Conservation (phyloP, 2,888 invertebrate genomes). For the Spilarctia lutea region DNA sequence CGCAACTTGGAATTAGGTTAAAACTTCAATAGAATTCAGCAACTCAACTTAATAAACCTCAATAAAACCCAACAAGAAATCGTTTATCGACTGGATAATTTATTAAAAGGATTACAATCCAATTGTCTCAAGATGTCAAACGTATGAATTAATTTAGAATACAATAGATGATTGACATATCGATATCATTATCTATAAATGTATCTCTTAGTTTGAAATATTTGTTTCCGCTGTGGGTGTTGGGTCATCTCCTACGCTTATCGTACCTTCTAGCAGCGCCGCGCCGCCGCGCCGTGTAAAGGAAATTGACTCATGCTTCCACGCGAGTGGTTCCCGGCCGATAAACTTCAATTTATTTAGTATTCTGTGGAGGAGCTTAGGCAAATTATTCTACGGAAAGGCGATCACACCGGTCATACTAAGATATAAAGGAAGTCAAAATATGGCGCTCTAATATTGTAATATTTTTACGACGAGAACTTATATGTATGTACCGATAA, state of each 20-base stretch:
- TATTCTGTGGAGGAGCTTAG: conserved; percentile 63
- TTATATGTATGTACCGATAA: not conserved
- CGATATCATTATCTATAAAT: conserved; percentile 61
- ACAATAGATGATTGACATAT: conserved; percentile 78
- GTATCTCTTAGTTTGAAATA: conserved; percentile 39
- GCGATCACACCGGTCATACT: conserved; percentile 39
- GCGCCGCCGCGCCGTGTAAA: conserved; percentile 33
- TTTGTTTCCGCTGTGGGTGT: conserved; percentile 58
- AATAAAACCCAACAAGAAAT: not conserved
- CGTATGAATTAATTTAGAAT: conserved; percentile 62
- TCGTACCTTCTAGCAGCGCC: conserved; percentile 19
- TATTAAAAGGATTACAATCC: conserved; percentile 53
- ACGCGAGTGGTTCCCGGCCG: conserved; percentile 59
- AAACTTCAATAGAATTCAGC: not conserved
- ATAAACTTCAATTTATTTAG: conserved; percentile 71
- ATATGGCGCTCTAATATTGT: conserved; percentile 26
- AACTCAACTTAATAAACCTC: not conserved
- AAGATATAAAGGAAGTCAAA: conserved; percentile 38
- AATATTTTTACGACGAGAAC: conserved; percentile 29
- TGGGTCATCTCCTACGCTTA: conserved; percentile 56
- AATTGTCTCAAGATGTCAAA: conserved; percentile 74
- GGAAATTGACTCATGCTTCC: conserved; percentile 68
- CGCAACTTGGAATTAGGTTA: not conserved
- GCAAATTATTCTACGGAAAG: conserved; percentile 60
- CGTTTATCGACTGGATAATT: conserved; percentile 17